Percentiles rank a stretch among this genome's conserved stretches.
Evolutionary conservation across 2,888 invertebrate species (phyloP).

Genomic region (Cephus pygmeus): DNA sequence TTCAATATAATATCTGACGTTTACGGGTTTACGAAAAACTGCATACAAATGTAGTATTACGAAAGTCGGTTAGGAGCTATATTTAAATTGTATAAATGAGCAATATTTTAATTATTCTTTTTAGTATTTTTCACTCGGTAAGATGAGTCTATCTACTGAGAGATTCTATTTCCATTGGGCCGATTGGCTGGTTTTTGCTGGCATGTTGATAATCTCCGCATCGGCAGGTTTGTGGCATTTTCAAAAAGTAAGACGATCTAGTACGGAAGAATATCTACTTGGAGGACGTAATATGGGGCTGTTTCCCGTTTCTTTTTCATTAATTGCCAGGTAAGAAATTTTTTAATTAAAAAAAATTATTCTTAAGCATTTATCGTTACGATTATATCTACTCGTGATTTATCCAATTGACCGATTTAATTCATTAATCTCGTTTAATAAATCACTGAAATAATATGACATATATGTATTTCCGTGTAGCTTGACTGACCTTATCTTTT

Average conservation of each 20-base stretch:
- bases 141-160: slow-evolving; percentile 22
- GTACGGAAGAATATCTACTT: slow-evolving; percentile 78
- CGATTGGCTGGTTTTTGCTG: slow-evolving; percentile 79
- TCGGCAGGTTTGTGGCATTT: slow-evolving; percentile 80
- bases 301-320: slow-evolving; percentile 87
- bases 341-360: not conserved
- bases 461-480: no score
- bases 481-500: no score
- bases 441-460: not conserved
- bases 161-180: slow-evolving; percentile 61
- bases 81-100: not conserved
- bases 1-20: no score
- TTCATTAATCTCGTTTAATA: not conserved
- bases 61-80: not conserved
- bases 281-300: slow-evolving; percentile 80
- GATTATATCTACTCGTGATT: not conserved
- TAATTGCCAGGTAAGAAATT: slow-evolving; percentile 79
- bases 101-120: not conserved
- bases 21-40: no score
- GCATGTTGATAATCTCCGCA: slow-evolving; percentile 78
- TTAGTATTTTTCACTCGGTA: not conserved
- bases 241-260: slow-evolving; percentile 70
- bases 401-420: not conserved
- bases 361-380: not conserved
- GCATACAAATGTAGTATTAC: no score